These are phyloP conservation scores for Meliscaeva auricollis DNA, from an alignment of 2,888 invertebrate species.

Conservation along the genomic window DNA sequence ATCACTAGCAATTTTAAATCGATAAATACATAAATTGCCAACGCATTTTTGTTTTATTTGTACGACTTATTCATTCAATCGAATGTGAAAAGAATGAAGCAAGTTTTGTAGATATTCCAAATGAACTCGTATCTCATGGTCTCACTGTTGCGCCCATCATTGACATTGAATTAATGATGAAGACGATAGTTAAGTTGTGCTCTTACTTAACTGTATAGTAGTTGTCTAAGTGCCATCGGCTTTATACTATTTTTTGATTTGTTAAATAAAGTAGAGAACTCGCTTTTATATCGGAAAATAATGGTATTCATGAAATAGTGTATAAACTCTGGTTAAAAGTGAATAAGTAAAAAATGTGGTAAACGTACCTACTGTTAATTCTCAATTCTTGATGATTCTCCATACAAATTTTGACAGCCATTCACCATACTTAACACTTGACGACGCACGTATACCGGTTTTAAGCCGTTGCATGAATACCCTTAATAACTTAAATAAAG, in stretches of 20 bases:
- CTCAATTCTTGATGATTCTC: no score
- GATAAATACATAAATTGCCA: constrained; percentile 56
- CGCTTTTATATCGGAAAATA: no score
- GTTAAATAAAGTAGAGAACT: neutral
- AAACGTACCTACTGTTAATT: no score
- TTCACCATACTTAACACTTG: no score
- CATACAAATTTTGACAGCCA: no score
- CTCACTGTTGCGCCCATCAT: constrained; percentile 27
- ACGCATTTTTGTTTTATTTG: constrained; percentile 40
- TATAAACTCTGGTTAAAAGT: no score
- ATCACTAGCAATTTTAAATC: constrained; percentile 50
- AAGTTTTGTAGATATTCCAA: constrained; percentile 3
- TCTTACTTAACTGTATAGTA: neutral
- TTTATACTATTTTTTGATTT: neutral
- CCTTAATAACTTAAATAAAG: no score
- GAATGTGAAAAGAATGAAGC: constrained; percentile 26
- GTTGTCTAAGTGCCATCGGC: constrained; percentile 5
- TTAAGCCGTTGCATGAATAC: no score
- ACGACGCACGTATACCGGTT: no score
- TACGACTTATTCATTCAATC: neutral
- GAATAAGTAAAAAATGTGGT: no score
- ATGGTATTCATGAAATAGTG: no score
- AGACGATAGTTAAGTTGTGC: constrained; percentile 12
- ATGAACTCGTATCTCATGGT: constrained; percentile 26
- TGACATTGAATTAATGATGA: constrained; percentile 58